Base-by-base conservation (phyloP, 2,113 vertebrate genomes). In the Phoenicopterus ruber region DNA sequence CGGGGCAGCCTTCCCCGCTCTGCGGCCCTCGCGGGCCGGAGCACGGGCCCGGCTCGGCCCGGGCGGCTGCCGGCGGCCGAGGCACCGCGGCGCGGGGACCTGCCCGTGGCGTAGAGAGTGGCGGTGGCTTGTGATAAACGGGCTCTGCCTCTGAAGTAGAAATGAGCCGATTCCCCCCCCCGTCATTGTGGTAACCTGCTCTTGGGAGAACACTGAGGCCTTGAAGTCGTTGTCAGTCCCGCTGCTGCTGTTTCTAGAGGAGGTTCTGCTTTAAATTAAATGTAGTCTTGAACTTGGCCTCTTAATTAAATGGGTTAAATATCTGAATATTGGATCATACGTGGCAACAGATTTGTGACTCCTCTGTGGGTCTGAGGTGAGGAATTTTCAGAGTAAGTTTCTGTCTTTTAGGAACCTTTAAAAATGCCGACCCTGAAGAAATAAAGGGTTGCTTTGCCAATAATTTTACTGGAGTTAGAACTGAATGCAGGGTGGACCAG, bases 121-220 rank as follows among this genome's bases (percentile, higher is more conserved):
- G 50, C 67, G 25, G 88, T 16, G 25, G 31, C 76, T 8, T 16
- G 62, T 4, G 7, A 0, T 1, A 1, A 1, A 24, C 31, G 2
- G 1, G 59, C 55, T 0, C 57, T 8, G 66, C 54, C 1, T 3
- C 40, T 10, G 32, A 7, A 0, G 65, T 6, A 2, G 40, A 18
- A 21, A 25, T 2, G 25, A n/a, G 50, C 38, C 3, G 47, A 3
- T 38, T 6, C 25, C 20, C 44, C 13, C 8, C 16, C 11, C 24
- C 24, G 20, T 11, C 20, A 10, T 13, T 13, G 13, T 42, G 42
- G 42, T 42, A 42, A 42, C 42, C 42, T 42, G 13, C 42, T 46
- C 28, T 2, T 3, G 59, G 61, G 34, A 29, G 59, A 16, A 49
- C 16, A 32, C 1, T 0, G 62, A 31, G 94, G 94, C 88, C 92